Evolutionary conservation across 2,113 vertebrate species (phyloP).

Genomic region (Trogon surrucura): DNA sequence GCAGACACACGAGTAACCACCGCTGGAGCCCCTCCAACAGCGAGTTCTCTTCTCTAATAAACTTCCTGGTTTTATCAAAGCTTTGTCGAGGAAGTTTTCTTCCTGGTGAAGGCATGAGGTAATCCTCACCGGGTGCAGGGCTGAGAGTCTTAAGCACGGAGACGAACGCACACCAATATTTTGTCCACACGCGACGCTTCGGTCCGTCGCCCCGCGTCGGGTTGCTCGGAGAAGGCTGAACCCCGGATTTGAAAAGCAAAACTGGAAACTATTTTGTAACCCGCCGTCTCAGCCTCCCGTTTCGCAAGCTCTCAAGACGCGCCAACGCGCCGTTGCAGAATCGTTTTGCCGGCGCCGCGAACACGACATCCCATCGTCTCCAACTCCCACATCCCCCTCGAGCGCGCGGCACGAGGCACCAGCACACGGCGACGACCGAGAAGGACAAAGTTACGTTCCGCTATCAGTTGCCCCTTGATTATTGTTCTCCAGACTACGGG

Average conservation of each 20-base stretch:
- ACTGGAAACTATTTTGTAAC: constrained; percentile 39
- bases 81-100: not conserved
- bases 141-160: not conserved
- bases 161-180: not conserved
- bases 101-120: not conserved
- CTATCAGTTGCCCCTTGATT: not conserved
- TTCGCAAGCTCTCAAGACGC: constrained; percentile 19
- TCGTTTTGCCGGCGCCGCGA: not conserved
- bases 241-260: not conserved
- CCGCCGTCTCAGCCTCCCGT: constrained; percentile 2
- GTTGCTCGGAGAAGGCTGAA: not conserved
- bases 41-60: not conserved
- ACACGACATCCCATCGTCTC: not conserved
- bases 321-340: not conserved
- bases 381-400: fast-evolving
- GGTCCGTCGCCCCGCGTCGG: not conserved
- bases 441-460: not conserved
- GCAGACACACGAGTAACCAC: not conserved
- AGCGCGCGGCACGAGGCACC: fast-evolving
- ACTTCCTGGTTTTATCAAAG: not conserved
- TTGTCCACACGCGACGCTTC: not conserved
- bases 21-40: not conserved
- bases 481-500: not conserved
- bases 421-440: fast-evolving
- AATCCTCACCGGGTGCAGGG: not conserved